A percentile compares a stretch with the other conserved stretches of the same genome.
Conservation (phyloP, 1,140 invertebrate species). For the Elymnias hypermnestra region DNA sequence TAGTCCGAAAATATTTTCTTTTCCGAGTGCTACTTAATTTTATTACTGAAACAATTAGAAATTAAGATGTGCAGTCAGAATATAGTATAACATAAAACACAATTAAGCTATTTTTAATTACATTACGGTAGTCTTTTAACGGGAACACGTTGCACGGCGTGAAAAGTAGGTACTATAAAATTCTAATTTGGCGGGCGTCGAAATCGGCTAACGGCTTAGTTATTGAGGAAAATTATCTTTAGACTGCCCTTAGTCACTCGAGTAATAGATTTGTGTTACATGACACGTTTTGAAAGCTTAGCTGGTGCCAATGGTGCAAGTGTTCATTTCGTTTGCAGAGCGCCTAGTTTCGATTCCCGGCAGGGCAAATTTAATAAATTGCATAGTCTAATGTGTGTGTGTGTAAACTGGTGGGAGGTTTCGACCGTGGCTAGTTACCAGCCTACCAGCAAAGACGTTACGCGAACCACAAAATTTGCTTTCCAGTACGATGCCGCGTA, state of each 20-base stretch:
- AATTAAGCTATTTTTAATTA: slow-evolving; percentile 15
- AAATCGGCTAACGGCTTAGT: slow-evolving; percentile 29
- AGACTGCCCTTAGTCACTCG: slow-evolving; percentile 46
- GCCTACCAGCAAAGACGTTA: too few species aligned
- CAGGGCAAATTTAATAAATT: too few species aligned
- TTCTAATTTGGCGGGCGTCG: slow-evolving; percentile 24
- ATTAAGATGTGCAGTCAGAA: not conserved
- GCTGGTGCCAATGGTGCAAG: too few species aligned
- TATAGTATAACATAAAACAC: slow-evolving; percentile 1
- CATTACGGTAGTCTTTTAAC: slow-evolving; percentile 26
- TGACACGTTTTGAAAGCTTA: too few species aligned
- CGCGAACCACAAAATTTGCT: too few species aligned
- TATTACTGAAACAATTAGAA: not conserved
- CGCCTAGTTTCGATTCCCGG: too few species aligned
- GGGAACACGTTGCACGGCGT: slow-evolving; percentile 17
- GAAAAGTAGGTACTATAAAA: slow-evolving; percentile 21
- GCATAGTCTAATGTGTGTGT: too few species aligned
- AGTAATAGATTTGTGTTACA: slow-evolving; percentile 24
- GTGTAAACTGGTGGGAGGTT: too few species aligned
- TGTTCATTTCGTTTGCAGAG: too few species aligned
- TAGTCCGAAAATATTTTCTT: too few species aligned
- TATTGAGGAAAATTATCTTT: slow-evolving; percentile 45
- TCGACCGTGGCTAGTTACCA: too few species aligned
- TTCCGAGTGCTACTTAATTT: not conserved
- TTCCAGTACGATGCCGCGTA: too few species aligned